Percentiles rank a stretch among this genome's conserved stretches.
Conservation (phyloP, 2,113 vertebrate species). For the Gallinago media region DNA sequence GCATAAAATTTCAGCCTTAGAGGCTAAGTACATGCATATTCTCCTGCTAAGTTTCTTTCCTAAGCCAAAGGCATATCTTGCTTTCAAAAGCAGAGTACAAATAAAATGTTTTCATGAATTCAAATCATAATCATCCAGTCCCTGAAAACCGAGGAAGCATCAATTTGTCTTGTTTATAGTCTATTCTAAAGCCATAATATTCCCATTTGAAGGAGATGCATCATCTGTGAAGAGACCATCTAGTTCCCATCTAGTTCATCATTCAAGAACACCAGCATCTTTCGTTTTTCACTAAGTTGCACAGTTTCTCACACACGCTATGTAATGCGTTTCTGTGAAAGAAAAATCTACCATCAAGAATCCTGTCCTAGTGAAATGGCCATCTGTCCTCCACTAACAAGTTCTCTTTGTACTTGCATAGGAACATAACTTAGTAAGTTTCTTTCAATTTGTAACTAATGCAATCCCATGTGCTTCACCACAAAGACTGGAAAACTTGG, state of each 20-base stretch:
- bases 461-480: not conserved
- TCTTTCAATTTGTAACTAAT: not conserved
- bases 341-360: not conserved
- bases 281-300: slow-evolving; percentile 1
- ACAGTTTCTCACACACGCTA: not conserved
- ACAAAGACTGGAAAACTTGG: not conserved
- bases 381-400: not conserved
- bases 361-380: not conserved
- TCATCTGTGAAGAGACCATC: slow-evolving; percentile 14
- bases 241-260: slow-evolving; percentile 4
- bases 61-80: slow-evolving; percentile 16
- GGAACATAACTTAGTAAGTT: not conserved
- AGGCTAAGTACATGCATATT: slow-evolving; percentile 31
- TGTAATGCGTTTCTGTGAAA: not conserved
- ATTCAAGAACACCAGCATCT: slow-evolving; percentile 12
- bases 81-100: slow-evolving; percentile 37
- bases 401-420: not conserved
- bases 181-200: slow-evolving; percentile 46
- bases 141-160: slow-evolving; percentile 41
- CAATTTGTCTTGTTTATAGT: slow-evolving; percentile 23
- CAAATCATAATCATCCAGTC: slow-evolving; percentile 21
- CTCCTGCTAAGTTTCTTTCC: not conserved
- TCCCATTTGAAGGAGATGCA: slow-evolving; percentile 1
- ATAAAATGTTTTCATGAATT: slow-evolving; percentile 61
- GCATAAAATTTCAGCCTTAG: slow-evolving; percentile 17